Evolutionary conservation across 2,888 invertebrate species (phyloP), one percentile per base, ranked within the genome.

Genomic region (Ectemnius cavifrons): DNA sequence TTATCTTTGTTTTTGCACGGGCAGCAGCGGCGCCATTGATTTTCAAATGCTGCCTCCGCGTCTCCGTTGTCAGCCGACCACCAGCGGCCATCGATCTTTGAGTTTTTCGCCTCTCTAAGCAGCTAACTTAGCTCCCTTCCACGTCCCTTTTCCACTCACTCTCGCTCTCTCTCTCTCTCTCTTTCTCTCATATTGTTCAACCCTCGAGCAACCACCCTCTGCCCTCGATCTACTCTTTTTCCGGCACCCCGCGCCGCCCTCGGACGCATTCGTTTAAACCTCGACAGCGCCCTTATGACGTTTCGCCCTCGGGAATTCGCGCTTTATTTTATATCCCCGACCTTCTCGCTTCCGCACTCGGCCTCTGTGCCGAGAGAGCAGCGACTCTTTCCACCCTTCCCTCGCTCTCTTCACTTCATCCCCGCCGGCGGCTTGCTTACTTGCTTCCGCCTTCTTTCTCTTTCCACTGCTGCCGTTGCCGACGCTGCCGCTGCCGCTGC

Each of bases 71-170:
- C 67, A 63, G 61, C 63, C 63, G 68, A 37, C 49, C 59, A 67
- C 61, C 62, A 59, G 70, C 61, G 57, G 66, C 70, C 67, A 76
- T 76, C 70, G 69, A 76, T 76, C 76, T 76, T 69, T 69, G 75
- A 77, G 64, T 75, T 74, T 77, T 76, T 75, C 70, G 62, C 74
- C 70, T 75, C 68, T 69, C 70, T 73, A 75, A 75, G 68, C 74
- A 67, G 69, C 71, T 74, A 47, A 62, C 63, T 27, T 20, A 28
- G 45, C 66, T 13, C 49, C 18, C n/a, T 60, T 66, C 27, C 11
- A 4, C 63, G 16, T 28, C 18, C 14, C 58, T 23, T 57, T 23
- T 28, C 59, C 28, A 18, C 27, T 6, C 20, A 18, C 20, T 13
- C 13, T 18, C 16, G 3, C 52, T 14, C n/a, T 0, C n/a, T 2